These are phyloP conservation scores for Thryonomys swinderianus DNA, from an alignment of 2,113 vertebrate genomes.

Conservation along the genomic window DNA sequence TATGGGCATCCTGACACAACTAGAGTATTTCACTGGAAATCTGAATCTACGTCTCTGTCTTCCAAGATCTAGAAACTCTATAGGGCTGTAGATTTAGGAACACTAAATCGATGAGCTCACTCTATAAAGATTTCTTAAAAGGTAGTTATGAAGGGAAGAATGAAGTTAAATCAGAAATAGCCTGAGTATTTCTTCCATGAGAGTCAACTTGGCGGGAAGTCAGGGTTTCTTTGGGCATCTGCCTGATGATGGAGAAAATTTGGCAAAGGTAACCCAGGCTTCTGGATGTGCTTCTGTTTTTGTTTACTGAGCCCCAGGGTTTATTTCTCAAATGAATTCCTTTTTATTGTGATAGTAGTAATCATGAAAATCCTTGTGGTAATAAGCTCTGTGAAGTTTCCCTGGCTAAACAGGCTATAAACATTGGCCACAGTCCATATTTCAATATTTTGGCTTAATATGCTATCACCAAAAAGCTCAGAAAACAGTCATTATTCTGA, in stretches of 20 bases:
- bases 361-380: constrained; percentile 70
- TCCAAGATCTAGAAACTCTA: neutral
- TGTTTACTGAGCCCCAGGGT: constrained; percentile 67
- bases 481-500: constrained; percentile 27
- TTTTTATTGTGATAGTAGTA: constrained; percentile 60
- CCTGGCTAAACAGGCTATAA: constrained; percentile 55
- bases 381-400: constrained; percentile 58
- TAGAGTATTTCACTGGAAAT: neutral
- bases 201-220: constrained; percentile 20
- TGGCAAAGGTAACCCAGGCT: constrained; percentile 64
- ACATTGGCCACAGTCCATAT: constrained; percentile 51
- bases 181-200: constrained; percentile 33
- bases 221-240: constrained; percentile 60
- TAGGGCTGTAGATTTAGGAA: neutral
- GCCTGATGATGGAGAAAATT: constrained; percentile 55
- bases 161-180: constrained; percentile 18
- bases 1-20: neutral
- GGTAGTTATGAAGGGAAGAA: neutral
- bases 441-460: constrained; percentile 71
- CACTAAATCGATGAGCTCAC: neutral
- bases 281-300: constrained; percentile 64
- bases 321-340: constrained; percentile 75
- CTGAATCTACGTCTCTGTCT: neutral
- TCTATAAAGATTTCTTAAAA: neutral
- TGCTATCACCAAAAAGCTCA: neutral